Percentiles rank a stretch among this genome's conserved stretches.
Conservation (phyloP, 1,140 invertebrate genomes). For the Nilaparvata lugens region DNA sequence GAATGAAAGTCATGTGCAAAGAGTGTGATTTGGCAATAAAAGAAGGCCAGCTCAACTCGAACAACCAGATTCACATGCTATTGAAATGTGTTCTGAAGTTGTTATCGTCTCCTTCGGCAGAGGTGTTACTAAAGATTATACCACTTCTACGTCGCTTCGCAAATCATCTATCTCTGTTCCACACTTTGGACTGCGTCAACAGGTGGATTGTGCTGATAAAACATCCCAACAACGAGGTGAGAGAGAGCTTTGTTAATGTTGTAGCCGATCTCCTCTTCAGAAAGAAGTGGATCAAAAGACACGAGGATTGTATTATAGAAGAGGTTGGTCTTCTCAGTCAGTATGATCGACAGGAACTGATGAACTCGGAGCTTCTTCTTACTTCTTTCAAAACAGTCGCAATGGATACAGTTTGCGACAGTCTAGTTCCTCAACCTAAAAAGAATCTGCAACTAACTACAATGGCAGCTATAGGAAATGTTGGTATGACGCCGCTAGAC, state of each 20-base stretch:
- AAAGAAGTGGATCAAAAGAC: not conserved
- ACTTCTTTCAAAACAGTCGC: not conserved
- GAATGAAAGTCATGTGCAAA: no score
- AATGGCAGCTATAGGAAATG: conserved; percentile 6
- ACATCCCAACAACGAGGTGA: not conserved
- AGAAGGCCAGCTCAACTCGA: no score
- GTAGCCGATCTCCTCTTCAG: not conserved
- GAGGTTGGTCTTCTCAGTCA: no score
- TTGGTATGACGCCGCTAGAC: conserved; percentile 18
- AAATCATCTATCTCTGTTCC: conserved; percentile 16
- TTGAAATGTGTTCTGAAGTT: no score
- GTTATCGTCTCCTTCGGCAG: no score
- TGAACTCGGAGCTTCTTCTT: not conserved
- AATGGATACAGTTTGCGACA: not conserved
- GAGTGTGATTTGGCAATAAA: no score
- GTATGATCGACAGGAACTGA: not conserved
- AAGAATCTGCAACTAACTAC: conserved; percentile 1
- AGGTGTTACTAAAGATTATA: no score
- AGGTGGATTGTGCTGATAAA: conserved; percentile 1
- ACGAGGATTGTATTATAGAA: not conserved
- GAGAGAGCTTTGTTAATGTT: not conserved
- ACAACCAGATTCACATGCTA: no score
- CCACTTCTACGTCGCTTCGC: no score
- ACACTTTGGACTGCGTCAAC: not conserved
- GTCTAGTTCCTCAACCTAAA: not conserved